A percentile compares a stretch with the other conserved stretches of the same genome.
phyloP scores from a whole-genome alignment of 1,140 invertebrate genomes.

The Battus philenor region DNA sequence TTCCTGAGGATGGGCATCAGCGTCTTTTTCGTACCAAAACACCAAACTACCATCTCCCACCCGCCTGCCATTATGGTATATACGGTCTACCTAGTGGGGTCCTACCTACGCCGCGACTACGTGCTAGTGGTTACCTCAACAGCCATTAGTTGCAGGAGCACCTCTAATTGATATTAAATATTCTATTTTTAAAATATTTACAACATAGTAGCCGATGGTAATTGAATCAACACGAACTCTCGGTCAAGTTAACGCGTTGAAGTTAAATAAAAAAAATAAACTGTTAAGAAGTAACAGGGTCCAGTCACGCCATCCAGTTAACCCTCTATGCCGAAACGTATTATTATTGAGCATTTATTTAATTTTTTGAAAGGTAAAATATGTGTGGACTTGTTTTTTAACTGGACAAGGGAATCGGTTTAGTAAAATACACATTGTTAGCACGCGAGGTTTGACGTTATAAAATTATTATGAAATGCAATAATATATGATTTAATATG shows the following conservation, averaged over 20 bases:
- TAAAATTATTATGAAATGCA: constrained; percentile 3
- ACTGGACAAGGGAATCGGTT: constrained; percentile 37
- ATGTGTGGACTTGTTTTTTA: constrained; percentile 43
- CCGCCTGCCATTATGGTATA: too few species aligned
- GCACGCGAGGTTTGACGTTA: constrained; percentile 33
- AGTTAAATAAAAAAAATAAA: constrained; percentile 23
- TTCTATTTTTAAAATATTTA: too few species aligned
- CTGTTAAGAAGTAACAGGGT: constrained; percentile 37
- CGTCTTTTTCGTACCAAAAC: too few species aligned
- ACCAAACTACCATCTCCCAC: too few species aligned
- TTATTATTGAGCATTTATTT: constrained; percentile 62
- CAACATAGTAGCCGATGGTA: too few species aligned
- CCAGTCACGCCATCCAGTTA: constrained; percentile 53
- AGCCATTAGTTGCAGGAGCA: too few species aligned
- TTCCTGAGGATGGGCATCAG: too few species aligned
- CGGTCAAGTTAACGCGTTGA: constrained; percentile 7
- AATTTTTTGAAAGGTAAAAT: constrained; percentile 47
- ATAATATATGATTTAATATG: constrained; percentile 24
- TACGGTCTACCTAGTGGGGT: too few species aligned
- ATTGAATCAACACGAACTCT: background rate
- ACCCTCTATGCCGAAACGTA: constrained; percentile 32
- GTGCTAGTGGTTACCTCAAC: too few species aligned
- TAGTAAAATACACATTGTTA: constrained; percentile 50
- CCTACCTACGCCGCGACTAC: too few species aligned
- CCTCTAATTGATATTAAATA: too few species aligned